Evolutionary conservation across 2,888 invertebrate species (phyloP).

Genomic region (Tetanocera ferruginea): DNA sequence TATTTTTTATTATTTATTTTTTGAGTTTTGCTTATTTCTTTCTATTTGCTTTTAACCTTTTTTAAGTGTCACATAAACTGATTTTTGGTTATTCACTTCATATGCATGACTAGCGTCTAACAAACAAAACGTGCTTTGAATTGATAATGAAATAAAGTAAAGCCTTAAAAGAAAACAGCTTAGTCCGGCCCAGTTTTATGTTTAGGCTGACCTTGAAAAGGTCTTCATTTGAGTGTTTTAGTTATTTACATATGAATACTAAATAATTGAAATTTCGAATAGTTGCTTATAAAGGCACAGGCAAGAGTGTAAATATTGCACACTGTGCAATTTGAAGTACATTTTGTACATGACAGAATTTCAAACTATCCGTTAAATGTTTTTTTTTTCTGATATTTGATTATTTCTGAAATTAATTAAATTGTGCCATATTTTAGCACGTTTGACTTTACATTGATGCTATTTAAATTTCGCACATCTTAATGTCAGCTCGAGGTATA

Average conservation of each 20-base stretch:
- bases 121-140: conserved; percentile 8
- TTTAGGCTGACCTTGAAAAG: neutral
- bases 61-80: neutral
- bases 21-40: neutral
- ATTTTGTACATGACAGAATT: neutral
- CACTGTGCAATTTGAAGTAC: neutral
- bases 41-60: neutral
- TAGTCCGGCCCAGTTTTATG: neutral
- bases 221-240: neutral
- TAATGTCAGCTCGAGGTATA: no score
- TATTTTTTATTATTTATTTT: neutral
- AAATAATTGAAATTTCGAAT: neutral
- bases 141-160: neutral
- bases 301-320: neutral
- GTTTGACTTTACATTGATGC: neutral
- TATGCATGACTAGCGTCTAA: neutral
- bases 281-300: neutral
- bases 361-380: no score
- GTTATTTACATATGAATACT: neutral
- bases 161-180: neutral
- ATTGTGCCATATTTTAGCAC: neutral
- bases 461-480: no score
- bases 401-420: neutral
- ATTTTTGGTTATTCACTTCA: neutral
- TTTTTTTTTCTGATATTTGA: no score